Base-by-base conservation (phyloP, 2,888 invertebrate genomes). In the Hyppa rectilinea region DNA sequence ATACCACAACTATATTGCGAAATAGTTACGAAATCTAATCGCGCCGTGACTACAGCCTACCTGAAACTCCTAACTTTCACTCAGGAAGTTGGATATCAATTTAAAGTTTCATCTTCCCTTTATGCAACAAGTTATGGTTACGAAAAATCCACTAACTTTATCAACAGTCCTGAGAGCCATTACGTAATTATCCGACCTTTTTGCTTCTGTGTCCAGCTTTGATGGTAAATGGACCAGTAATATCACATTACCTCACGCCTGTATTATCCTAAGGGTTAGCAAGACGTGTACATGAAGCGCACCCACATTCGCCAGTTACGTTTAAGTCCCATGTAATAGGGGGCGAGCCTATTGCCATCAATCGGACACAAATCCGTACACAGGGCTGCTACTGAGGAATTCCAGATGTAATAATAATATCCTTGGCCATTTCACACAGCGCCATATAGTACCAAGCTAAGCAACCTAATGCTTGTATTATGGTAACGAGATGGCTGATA, bases 51-150 rank as follows among this genome's bases (percentile, higher is more conserved):
- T 63, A 20, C 56, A 75, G 45, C 55, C 52, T 53, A 78, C 75
- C 66, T 64, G 70, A 20, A 55, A 31, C 53, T 65, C 7, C 47
- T 12, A 75, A 75, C 78, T 78, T 66, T 63, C 62, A 20, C 43
- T 29, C 62, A 63, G 80, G 59, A 71, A 71, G 76, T 75, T 80
- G 23, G 17, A 20, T 75, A 75, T 53, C 52, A 67, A 67, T 75
- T 78, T 61, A 49, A 45, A 80, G 76, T 80, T 75, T 66, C 76
- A 64, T 71, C 78, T 60, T 52, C 56, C 52, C 64, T 69, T 69
- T 78, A 58, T 45, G 62, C 52, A 47, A 56, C 29, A 14, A 61
- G 67, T 80, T 71, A 67, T 14, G 49, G 66, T 31, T 60, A 26
- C 55, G 31, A 67, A 53, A 61, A 69, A 70, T 60, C 70, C 0